A percentile compares a stretch with the other conserved stretches of the same genome.
phyloP scores from a whole-genome alignment of 2,113 vertebrate species.

The Steatornis caripensis region DNA sequence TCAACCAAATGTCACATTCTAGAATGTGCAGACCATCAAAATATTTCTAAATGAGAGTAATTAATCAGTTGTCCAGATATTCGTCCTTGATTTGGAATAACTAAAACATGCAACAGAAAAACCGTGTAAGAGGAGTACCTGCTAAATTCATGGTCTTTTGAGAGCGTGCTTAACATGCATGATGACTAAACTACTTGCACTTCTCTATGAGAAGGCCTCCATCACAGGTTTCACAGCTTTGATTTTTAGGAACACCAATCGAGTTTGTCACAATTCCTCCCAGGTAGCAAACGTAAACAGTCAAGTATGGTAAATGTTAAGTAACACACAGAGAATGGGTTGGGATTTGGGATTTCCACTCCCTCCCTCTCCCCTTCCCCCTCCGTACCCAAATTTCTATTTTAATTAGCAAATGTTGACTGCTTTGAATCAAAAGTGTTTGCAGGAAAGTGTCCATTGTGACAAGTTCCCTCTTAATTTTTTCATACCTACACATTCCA shows the following conservation, averaged over 20 bases:
- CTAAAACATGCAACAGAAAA: neutral
- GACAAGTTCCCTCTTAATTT: neutral
- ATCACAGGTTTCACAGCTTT: neutral
- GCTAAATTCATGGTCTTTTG: neutral
- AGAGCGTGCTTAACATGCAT: neutral
- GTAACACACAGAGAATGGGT: neutral
- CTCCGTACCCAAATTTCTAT: neutral
- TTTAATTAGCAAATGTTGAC: neutral
- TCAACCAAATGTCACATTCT: neutral
- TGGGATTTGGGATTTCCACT: neutral
- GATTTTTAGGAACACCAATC: neutral
- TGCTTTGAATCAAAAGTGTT: neutral
- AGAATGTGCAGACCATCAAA: neutral
- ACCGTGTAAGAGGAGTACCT: neutral
- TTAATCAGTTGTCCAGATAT: neutral
- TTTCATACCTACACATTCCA: neutral
- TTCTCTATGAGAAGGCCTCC: neutral
- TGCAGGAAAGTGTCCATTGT: neutral
- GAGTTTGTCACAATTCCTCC: neutral
- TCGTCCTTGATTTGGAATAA: neutral
- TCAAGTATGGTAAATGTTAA: neutral
- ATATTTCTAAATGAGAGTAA: neutral
- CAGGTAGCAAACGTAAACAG: neutral
- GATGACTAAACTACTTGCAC: neutral
- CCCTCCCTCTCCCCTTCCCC: accelerated